phyloP scores from a whole-genome alignment of 53 echinoderm and acorn worm species.

The Echinometra lucunter region DNA sequence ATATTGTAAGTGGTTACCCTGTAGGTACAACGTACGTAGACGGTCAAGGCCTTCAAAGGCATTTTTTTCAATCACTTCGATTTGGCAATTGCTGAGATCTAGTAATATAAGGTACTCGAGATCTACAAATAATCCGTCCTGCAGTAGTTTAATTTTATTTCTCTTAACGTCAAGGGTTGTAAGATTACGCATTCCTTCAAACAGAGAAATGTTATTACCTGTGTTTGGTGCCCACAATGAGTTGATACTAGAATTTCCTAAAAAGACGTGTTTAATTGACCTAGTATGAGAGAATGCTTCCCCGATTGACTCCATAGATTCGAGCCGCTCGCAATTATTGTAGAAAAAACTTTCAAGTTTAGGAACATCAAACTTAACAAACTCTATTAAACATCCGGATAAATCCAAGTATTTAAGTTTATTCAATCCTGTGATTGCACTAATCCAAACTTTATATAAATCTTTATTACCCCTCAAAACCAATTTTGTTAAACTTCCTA shows the following conservation, averaged over 20 bases:
- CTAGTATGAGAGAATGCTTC: not conserved
- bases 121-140: not conserved
- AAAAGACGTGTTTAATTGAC: not conserved
- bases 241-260: not conserved
- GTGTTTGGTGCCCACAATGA: not conserved
- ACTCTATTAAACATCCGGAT: not conserved
- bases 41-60: not conserved
- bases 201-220: not conserved
- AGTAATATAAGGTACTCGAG: not conserved
- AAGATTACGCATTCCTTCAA: not conserved
- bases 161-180: not conserved
- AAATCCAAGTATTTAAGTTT: not conserved
- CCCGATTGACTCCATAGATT: not conserved
- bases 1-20: not conserved
- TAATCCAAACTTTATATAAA: not conserved
- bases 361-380: not conserved
- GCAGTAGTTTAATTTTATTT: not conserved
- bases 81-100: slow-evolving; percentile 7
- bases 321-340: not conserved
- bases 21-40: not conserved
- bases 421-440: not conserved
- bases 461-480: not conserved
- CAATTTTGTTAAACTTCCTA: slow-evolving; percentile 3
- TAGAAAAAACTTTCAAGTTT: not conserved
- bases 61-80: not conserved